phyloP scores from a whole-genome alignment of 2,797 vertebrate species.

The Emys orbicularis region DNA sequence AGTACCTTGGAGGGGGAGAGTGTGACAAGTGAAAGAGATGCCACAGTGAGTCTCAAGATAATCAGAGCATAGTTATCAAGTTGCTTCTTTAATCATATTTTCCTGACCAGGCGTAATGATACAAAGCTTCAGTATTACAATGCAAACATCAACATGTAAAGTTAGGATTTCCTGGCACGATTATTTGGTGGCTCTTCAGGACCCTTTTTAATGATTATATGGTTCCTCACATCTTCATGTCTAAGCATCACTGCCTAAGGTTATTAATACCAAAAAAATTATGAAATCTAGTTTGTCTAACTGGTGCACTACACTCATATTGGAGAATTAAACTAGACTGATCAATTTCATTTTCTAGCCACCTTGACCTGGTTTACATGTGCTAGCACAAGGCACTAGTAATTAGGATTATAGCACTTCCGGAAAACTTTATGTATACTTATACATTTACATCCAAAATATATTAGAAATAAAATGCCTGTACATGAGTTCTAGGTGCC shows the following conservation, averaged over 20 bases:
- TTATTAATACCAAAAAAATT: neutral
- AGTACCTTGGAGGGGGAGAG: neutral
- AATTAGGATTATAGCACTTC: neutral
- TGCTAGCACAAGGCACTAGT: neutral
- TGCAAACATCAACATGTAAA: neutral
- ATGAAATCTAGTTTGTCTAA: slow-evolving; percentile 14
- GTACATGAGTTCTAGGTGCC: no score
- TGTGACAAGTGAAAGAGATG: neutral
- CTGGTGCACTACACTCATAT: slow-evolving; percentile 10
- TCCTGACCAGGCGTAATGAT: neutral
- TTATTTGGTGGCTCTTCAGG: no score
- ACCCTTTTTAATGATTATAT: no score
- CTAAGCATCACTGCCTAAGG: no score
- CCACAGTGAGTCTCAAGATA: neutral
- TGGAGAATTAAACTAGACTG: neutral
- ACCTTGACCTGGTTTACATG: neutral
- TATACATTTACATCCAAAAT: no score
- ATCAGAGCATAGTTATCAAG: neutral
- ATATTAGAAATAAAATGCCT: no score
- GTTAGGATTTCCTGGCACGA: neutral
- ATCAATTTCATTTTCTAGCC: neutral
- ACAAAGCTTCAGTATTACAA: neutral
- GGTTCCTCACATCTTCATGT: no score
- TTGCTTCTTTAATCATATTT: neutral
- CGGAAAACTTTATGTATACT: neutral